phyloP scores from a whole-genome alignment of 2,888 invertebrate genomes.

The Polia nebulosa region DNA sequence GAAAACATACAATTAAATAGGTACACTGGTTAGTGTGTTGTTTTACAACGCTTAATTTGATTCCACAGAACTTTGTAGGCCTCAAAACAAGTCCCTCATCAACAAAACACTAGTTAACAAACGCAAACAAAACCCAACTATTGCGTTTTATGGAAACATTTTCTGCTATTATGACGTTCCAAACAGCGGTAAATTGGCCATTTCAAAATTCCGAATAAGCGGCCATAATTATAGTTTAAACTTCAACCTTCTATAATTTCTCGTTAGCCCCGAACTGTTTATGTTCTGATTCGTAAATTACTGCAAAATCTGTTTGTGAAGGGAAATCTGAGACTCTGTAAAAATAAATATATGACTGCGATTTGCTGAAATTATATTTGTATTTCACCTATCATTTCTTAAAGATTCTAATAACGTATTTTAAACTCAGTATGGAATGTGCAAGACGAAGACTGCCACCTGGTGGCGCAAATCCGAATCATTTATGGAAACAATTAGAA shows the following conservation, averaged over 20 bases:
- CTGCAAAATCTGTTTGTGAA: conserved; percentile 27
- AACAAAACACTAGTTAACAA: conserved; percentile 54
- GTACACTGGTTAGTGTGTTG: neutral
- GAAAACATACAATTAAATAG: neutral
- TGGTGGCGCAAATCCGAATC: no score
- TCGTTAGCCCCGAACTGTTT: conserved; percentile 60
- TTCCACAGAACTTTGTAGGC: conserved; percentile 19
- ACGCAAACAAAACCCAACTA: conserved; percentile 61
- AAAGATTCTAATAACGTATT: neutral
- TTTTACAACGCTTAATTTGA: conserved; percentile 29
- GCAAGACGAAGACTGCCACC: no score
- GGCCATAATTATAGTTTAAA: conserved; percentile 74
- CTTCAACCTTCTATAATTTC: conserved; percentile 70
- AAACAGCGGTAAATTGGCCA: conserved; percentile 71
- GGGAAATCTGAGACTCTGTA: neutral
- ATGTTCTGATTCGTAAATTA: conserved; percentile 52
- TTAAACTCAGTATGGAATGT: no score
- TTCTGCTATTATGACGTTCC: conserved; percentile 71
- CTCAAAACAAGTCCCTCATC: conserved; percentile 28
- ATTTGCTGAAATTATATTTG: neutral
- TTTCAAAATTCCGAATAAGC: conserved; percentile 72
- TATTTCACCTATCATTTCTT: neutral
- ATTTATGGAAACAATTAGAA: no score
- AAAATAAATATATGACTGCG: neutral
- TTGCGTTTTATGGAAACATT: conserved; percentile 69